Base-by-base conservation (phyloP, 2,888 invertebrate genomes). In the Hedya salicella region DNA sequence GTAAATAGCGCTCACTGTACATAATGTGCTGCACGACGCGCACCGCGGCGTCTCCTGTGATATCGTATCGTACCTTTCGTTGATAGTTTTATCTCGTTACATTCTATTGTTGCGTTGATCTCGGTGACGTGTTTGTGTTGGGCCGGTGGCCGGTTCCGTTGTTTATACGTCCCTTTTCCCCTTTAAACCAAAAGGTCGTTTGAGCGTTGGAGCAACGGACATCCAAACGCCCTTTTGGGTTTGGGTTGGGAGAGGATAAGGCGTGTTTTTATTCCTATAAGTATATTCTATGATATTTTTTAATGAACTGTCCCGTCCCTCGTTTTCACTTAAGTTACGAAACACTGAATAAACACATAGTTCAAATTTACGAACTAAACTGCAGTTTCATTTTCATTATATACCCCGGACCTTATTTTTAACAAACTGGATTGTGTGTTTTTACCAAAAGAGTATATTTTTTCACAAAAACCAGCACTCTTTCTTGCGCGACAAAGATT, bases 271-370 rank as follows among this genome's bases (percentile, higher is more conserved):
- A 69, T 72, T 70, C 71, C 70, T 73, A 69, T 74, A 74, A 67
- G 65, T 71, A 68, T 70, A 77, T 75, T 76, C 70, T 77, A 72
- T 74, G 72, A 80, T 76, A 78, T 79, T 78, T 36, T 83, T 82
- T 78, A 79, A 85, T 82, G 78, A 87, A 84, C 88, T 88, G 77
- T 90, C 91, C 91, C 91, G 91, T 91, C 91, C 91, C 89, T 88
- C 85, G 78, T 79, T 79, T 85, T 86, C 81, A 83, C 80, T 80
- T 86, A 78, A 80, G 81, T 87, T 86, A 80, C 78, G 77, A 77
- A 82, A 85, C 79, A 81, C 81, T 82, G 78, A 82, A 82, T 83
- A 83, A 87, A 85, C 76, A 82, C 75, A 81, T 80, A 85, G 82
- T 80, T 85, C 74, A 74, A 73, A 74, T 71, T 74, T 70, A 74